Conservation (phyloP, 2,113 vertebrate genomes). For the Tursiops truncatus region DNA sequence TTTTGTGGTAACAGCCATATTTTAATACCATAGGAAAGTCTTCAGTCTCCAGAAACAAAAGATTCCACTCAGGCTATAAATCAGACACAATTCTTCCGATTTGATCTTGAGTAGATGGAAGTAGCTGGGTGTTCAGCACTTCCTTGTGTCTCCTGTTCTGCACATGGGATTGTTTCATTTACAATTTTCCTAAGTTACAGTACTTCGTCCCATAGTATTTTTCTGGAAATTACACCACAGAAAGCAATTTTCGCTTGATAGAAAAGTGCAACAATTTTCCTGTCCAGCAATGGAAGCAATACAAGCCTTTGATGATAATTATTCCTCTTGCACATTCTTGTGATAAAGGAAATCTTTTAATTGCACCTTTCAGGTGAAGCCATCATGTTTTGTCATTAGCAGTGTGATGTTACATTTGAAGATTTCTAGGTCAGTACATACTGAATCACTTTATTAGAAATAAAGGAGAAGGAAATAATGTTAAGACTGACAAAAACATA, state of each 20-base stretch:
- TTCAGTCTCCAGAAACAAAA: not conserved
- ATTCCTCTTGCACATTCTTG: conserved; percentile 38
- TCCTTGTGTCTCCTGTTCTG: not conserved
- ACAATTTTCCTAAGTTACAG: conserved; percentile 32
- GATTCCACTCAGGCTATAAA: not conserved
- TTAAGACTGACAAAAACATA: not conserved
- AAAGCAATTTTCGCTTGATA: conserved; percentile 46
- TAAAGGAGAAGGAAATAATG: not conserved
- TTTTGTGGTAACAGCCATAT: not conserved
- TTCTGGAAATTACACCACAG: conserved; percentile 47
- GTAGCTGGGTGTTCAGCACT: not conserved
- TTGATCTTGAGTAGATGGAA: not conserved
- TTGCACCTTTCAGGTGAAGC: conserved; percentile 39
- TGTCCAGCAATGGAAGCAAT: not conserved
- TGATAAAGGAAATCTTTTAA: conserved; percentile 57
- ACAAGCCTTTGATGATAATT: conserved; percentile 57
- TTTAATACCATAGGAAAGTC: not conserved
- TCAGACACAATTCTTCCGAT: not conserved
- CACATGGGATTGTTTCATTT: not conserved
- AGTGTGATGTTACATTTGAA: not conserved
- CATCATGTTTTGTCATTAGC: conserved; percentile 27
- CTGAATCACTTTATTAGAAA: not conserved
- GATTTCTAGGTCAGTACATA: conserved; percentile 7
- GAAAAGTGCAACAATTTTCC: conserved; percentile 39
- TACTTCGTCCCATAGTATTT: conserved; percentile 35